Evolutionary conservation across 2,113 vertebrate genomes (phyloP).

Genomic region (Trochalopteron elliotii): DNA sequence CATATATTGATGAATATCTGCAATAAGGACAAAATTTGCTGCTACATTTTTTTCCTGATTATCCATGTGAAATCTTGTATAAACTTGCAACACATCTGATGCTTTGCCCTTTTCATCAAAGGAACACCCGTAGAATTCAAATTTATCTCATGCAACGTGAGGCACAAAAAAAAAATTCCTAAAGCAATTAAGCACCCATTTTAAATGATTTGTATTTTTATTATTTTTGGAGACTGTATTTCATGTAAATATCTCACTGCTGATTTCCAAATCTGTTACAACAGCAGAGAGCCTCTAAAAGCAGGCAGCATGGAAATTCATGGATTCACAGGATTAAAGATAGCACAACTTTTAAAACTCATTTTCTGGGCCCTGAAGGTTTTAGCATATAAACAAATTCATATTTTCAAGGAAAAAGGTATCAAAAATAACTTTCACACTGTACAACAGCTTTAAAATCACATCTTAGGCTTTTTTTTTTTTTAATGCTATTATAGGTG

Average conservation of each 20-base stretch:
- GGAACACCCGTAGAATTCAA: neutral
- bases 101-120: neutral
- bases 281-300: neutral
- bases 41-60: neutral
- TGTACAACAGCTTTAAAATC: neutral
- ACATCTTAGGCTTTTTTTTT: rapidly evolving
- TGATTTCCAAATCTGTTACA: neutral
- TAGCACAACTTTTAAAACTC: neutral
- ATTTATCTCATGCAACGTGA: neutral
- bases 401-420: neutral
- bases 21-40: neutral
- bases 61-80: neutral
- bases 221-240: neutral
- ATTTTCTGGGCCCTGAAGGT: neutral
- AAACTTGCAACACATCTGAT: neutral
- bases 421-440: neutral
- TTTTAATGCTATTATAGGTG: rapidly evolving
- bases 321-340: rapidly evolving
- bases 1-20: neutral
- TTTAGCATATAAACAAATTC: neutral
- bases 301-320: neutral
- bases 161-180: neutral
- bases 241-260: neutral
- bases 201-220: neutral
- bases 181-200: neutral